Evolutionary conservation across 1,140 invertebrate species (phyloP), one percentile per base, ranked within the genome.

Genomic region (Pygmarrhopalites habei): DNA sequence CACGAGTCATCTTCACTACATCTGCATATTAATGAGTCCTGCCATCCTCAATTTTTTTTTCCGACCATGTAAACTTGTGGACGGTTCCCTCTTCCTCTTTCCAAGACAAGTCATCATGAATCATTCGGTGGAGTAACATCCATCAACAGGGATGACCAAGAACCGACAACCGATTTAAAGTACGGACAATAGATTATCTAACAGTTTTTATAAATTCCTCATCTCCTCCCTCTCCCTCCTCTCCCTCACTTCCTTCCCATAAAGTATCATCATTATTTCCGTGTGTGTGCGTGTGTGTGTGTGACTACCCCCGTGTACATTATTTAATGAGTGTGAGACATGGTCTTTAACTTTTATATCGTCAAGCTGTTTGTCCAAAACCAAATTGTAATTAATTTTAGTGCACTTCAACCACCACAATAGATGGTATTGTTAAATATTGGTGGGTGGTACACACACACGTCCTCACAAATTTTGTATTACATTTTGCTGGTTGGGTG

Each of bases 11-110:
- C 55, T 52, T 52, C 30, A 64, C 47, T 32, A 58, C 62, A 64
- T 64, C 62, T 64, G 62, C 62, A 64, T 64, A 64, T 64, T 64
- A 64, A 64, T 59, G 62, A 64, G 56, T 19, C 32, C 28, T 53
- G 56, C 57, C 28, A 52, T 35, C 41, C n/a, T n/a, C n/a, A n/a
- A 52, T 47, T 64, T 58, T 64, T 64, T 64, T 51, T 51, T 14
- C 2, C 44, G n/a, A 7, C 28, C 26, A 21, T 59, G 52, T 63
- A 57, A 47, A 53, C 46, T 26, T 25, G 14, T 55, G 29, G 35
- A 53, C 53, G 41, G 41, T 63, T n/a, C n/a, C n/a, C n/a, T n/a
- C n/a, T n/a, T n/a, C 41, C 28, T 55, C 49, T 44, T 51, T 53
- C 26, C 23, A 64, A n/a, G 56, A 59, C 17, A 44, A 52, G 44